phyloP scores from a whole-genome alignment of 2,113 vertebrate species.

The Balaeniceps rex region DNA sequence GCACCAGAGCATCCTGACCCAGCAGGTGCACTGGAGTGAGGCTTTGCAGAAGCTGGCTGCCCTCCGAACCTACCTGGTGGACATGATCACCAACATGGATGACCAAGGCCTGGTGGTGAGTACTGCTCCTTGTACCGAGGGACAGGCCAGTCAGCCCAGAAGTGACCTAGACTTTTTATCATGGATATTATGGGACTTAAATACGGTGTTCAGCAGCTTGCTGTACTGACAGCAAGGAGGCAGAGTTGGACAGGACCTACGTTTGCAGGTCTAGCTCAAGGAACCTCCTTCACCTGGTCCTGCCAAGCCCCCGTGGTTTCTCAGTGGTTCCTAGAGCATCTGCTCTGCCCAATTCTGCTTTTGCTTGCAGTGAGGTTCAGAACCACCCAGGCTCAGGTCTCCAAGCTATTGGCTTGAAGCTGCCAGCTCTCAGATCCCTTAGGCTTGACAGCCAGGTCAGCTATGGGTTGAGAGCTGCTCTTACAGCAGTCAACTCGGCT shows the following conservation, averaged over 20 bases:
- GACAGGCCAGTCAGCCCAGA: neutral
- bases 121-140: neutral
- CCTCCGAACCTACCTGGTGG: constrained; percentile 85
- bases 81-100: constrained; percentile 80
- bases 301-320: neutral
- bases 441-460: neutral
- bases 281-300: neutral
- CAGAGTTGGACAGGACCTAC: neutral
- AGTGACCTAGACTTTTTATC: neutral
- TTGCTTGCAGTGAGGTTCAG: neutral
- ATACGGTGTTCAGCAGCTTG: neutral
- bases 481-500: neutral
- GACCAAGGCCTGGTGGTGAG: constrained; percentile 87
- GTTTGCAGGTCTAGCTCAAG: neutral
- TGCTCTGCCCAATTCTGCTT: neutral
- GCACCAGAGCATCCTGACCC: constrained; percentile 91
- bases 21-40: constrained; percentile 86
- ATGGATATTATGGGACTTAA: neutral
- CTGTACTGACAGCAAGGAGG: neutral
- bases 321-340: neutral
- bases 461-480: neutral
- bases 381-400: neutral
- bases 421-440: neutral
- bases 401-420: neutral
- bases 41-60: constrained; percentile 76